These are phyloP conservation scores for Tyria jacobaeae DNA, from an alignment of 2,888 invertebrate species.

Conservation along the genomic window DNA sequence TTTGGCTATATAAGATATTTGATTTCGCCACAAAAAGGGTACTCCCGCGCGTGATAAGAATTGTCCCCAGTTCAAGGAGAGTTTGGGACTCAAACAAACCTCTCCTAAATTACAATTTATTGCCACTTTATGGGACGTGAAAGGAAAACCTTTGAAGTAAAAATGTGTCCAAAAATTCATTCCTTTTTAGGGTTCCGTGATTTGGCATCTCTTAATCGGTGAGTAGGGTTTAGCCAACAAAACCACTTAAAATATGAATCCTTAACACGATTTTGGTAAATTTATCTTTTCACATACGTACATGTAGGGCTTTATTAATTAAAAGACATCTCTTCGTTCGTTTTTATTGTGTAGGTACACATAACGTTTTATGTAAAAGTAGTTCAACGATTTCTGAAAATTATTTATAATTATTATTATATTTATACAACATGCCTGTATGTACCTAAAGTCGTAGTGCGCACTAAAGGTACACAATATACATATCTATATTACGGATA, in stretches of 20 bases:
- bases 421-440: no score
- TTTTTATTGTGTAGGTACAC: neutral
- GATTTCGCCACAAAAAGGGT: neutral
- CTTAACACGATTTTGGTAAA: neutral
- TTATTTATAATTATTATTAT: no score
- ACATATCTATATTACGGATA: no score
- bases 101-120: constrained; percentile 43
- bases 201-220: neutral
- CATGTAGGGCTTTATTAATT: no score
- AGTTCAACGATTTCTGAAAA: no score
- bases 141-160: constrained; percentile 27
- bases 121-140: constrained; percentile 25
- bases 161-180: constrained; percentile 13
- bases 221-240: neutral
- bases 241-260: neutral
- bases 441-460: no score
- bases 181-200: neutral
- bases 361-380: no score
- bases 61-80: constrained; percentile 12
- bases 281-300: neutral
- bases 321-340: neutral
- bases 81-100: constrained; percentile 18
- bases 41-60: constrained; percentile 17
- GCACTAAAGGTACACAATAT: no score
- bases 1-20: neutral